Conservation (phyloP, 1,140 invertebrate genomes). For the Propsilocerus akamusi region DNA sequence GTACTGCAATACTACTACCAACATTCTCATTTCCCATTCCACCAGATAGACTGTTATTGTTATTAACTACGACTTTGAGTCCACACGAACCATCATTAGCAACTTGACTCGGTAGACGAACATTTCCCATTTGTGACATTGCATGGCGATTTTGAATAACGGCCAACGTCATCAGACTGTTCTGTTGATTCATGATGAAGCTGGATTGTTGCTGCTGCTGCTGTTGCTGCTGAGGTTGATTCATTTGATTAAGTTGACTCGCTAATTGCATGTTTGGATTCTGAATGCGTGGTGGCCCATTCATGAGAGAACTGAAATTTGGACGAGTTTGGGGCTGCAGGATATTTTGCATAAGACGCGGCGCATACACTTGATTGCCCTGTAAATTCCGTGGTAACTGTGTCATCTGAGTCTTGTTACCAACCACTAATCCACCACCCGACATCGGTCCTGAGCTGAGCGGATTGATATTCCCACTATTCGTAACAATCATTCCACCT, state of each 20-base stretch:
- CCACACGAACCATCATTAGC: background rate
- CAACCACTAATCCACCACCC: slow-evolving; percentile 11
- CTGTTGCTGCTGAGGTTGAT: background rate
- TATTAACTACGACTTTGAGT: background rate
- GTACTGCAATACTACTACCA: slow-evolving; percentile 10
- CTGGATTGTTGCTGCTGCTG: slow-evolving; percentile 31
- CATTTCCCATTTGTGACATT: slow-evolving; percentile 8
- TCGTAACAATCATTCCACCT: slow-evolving; percentile 40
- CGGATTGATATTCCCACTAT: slow-evolving; percentile 46
- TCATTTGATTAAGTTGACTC: slow-evolving; percentile 7
- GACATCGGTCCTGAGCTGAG: slow-evolving; percentile 43
- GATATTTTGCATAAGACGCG: background rate
- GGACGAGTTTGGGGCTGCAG: background rate
- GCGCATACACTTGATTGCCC: slow-evolving; percentile 33
- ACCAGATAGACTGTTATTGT: background rate
- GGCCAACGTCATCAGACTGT: slow-evolving; percentile 7
- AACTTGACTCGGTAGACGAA: background rate
- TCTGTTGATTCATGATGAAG: slow-evolving; percentile 16
- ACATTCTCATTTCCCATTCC: background rate
- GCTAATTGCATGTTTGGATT: slow-evolving; percentile 24
- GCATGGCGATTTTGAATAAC: slow-evolving; percentile 12
- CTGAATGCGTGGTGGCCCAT: slow-evolving; percentile 25
- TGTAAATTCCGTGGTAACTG: slow-evolving; percentile 63
- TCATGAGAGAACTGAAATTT: background rate
- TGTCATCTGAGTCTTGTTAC: slow-evolving; percentile 60